Evolutionary conservation across 2,888 invertebrate species (phyloP).

Genomic region (Archips xylosteana): DNA sequence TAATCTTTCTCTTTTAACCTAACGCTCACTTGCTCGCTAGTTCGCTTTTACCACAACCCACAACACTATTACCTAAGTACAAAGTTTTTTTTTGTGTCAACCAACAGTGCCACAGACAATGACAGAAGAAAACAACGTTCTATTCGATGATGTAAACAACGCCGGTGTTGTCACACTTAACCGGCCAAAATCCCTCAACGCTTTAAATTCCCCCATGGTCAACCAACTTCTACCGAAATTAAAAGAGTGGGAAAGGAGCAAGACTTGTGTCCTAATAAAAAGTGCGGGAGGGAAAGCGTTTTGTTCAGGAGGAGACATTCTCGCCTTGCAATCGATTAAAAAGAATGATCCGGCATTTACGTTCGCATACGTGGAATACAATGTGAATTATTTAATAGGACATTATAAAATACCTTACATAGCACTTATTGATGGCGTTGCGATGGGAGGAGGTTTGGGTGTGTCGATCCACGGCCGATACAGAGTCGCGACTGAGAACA

Average conservation of each 20-base stretch:
- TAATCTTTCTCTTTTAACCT: too few relatives aligned
- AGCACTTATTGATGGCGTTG: constrained; percentile 94
- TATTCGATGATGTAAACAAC: constrained; percentile 57
- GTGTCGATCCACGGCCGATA: constrained; percentile 95
- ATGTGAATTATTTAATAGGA: constrained; percentile 60
- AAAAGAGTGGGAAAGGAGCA: constrained; percentile 88
- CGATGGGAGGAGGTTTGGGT: constrained; percentile 97
- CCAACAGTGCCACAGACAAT: not conserved
- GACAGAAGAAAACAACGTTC: constrained; percentile 44
- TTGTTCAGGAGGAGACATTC: constrained; percentile 97
- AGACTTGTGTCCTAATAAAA: constrained; percentile 87
- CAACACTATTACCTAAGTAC: too few relatives aligned
- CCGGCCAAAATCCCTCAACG: constrained; percentile 88
- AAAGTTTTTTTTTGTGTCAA: not conserved
- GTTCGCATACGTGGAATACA: constrained; percentile 93
- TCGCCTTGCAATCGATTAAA: constrained; percentile 76
- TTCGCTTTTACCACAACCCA: too few relatives aligned
- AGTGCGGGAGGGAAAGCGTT: constrained; percentile 94
- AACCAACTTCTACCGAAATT: constrained; percentile 88
- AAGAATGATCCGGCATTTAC: constrained; percentile 81
- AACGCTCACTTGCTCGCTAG: not conserved
- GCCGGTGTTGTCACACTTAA: constrained; percentile 87
- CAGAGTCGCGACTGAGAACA: constrained; percentile 94
- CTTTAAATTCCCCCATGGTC: constrained; percentile 88
- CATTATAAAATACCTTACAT: constrained; percentile 92